Evolutionary conservation across 2,888 invertebrate species (phyloP).

Genomic region (Ceriagrion tenellum): DNA sequence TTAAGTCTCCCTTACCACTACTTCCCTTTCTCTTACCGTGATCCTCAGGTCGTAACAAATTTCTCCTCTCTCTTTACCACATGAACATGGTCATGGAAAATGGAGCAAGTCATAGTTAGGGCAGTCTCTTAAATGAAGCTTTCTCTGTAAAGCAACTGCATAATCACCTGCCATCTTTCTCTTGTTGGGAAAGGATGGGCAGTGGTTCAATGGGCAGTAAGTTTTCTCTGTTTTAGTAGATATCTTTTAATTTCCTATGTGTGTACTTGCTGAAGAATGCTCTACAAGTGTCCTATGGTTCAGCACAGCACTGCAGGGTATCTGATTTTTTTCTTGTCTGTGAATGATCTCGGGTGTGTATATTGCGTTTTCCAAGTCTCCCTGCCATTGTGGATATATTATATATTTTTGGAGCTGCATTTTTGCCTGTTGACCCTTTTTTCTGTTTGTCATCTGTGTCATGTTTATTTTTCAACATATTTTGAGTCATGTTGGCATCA

Average conservation of each 20-base stretch:
- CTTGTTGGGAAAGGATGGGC: background rate
- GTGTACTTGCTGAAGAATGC: background rate
- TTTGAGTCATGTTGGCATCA: background rate
- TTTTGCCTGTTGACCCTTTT: constrained; percentile 45
- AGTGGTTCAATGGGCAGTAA: background rate
- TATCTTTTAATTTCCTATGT: background rate
- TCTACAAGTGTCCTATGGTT: constrained; percentile 49
- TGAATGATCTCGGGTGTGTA: constrained; percentile 64
- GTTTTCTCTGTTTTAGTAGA: background rate
- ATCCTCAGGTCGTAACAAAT: constrained; percentile 51
- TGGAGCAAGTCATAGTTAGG: constrained; percentile 51
- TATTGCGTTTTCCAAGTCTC: constrained; percentile 66
- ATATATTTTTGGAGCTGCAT: background rate
- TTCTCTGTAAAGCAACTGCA: background rate
- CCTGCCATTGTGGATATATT: constrained; percentile 50
- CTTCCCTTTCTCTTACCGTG: background rate
- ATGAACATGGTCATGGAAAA: constrained; percentile 53
- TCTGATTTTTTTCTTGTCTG: constrained; percentile 25
- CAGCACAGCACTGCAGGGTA: constrained; percentile 65
- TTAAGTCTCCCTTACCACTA: background rate
- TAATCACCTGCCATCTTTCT: background rate
- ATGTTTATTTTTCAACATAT: background rate
- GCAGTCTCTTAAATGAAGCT: background rate
- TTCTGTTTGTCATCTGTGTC: constrained; percentile 47
- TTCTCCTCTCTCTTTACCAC: constrained; percentile 51